These are phyloP conservation scores for Trichacis sp. DNA, from an alignment of 2,888 invertebrate species.

Conservation along the genomic window DNA sequence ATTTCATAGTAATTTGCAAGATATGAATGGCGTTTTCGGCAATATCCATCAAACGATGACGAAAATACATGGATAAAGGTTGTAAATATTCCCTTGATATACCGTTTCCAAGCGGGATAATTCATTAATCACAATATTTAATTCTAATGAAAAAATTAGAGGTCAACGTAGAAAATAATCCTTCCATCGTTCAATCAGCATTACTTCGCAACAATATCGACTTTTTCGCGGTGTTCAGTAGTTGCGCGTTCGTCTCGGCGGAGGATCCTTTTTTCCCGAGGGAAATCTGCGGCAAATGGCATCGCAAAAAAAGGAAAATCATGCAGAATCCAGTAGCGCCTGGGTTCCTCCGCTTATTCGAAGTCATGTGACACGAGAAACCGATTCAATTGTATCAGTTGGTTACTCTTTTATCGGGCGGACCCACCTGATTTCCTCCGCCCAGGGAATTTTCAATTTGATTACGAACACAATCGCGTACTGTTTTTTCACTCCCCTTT, in stretches of 20 bases:
- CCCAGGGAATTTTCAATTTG: constrained; percentile 60
- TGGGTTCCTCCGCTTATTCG: constrained; percentile 55
- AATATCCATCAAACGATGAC: too few species aligned
- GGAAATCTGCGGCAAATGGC: constrained; percentile 44
- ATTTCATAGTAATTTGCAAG: too few species aligned
- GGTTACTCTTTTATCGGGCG: constrained; percentile 60
- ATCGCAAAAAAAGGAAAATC: constrained; percentile 18
- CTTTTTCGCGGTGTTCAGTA: constrained; percentile 22
- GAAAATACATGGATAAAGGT: too few species aligned
- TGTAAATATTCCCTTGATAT: too few species aligned
- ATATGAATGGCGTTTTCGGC: too few species aligned
- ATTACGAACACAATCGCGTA: constrained; percentile 50
- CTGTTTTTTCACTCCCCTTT: constrained; percentile 34
- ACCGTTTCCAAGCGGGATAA: too few species aligned
- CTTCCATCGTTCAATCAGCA: not conserved
- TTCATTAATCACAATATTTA: too few species aligned
- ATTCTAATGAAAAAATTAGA: too few species aligned
- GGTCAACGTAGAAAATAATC: not conserved
- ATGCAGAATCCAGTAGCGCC: constrained; percentile 20
- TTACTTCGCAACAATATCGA: constrained; percentile 19
- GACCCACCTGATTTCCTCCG: constrained; percentile 47
- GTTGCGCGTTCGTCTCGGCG: constrained; percentile 11
- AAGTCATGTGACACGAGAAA: constrained; percentile 55
- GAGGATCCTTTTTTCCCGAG: constrained; percentile 27
- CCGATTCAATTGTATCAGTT: constrained; percentile 57